Evolutionary conservation across 2,797 vertebrate species (phyloP).

Genomic region (Muscicapa comitata): DNA sequence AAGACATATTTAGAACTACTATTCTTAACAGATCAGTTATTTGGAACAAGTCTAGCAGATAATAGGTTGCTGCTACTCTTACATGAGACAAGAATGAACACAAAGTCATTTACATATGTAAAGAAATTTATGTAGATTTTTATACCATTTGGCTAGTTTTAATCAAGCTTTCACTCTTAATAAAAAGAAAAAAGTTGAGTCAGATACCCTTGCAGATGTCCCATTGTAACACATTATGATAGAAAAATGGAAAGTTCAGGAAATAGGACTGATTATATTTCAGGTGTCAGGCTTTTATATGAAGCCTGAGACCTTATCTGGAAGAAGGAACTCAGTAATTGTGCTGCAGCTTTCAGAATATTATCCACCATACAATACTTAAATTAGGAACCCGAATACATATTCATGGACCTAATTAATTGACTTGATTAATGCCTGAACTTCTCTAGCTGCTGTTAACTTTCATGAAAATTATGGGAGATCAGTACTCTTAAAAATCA

Average conservation of each 20-base stretch:
- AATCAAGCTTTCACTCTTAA: background rate
- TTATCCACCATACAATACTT: background rate
- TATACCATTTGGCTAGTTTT: background rate
- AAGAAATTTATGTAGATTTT: background rate
- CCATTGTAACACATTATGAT: background rate
- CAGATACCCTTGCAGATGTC: background rate
- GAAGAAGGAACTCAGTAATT: background rate
- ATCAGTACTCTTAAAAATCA: conserved; percentile 18
- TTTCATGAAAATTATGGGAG: conserved; percentile 7
- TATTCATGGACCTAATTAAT: conserved; percentile 49
- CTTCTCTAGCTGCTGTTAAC: background rate
- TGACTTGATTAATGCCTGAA: conserved; percentile 43
- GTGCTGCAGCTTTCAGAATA: background rate
- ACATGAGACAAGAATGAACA: background rate
- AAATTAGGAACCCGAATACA: conserved; percentile 21
- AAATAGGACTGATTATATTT: background rate
- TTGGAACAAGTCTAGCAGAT: conserved; percentile 16
- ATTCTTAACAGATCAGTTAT: conserved; percentile 5
- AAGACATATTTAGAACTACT: conserved; percentile 19
- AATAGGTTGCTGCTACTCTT: background rate
- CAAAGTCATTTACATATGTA: background rate
- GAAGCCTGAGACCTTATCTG: background rate
- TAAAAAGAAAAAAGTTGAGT: background rate
- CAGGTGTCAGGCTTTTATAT: background rate
- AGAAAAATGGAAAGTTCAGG: background rate